A percentile compares a stretch with the other conserved stretches of the same genome.
Conservation (phyloP, 2,888 invertebrate genomes). For the Cerastis rubricosa region DNA sequence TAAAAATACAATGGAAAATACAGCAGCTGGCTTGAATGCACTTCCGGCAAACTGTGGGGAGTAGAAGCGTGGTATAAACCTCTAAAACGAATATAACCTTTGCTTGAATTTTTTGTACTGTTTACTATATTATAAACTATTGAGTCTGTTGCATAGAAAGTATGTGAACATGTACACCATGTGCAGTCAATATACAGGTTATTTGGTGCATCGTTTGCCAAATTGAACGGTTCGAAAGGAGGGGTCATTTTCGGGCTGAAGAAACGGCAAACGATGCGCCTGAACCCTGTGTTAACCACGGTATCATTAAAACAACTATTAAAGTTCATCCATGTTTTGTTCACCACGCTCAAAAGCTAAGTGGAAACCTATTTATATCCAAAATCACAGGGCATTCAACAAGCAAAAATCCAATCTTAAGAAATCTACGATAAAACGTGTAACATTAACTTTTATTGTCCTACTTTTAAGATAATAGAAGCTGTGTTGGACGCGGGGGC, state of each 20-base stretch:
- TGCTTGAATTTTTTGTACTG: neutral
- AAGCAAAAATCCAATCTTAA: neutral
- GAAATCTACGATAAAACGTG: conserved; percentile 31
- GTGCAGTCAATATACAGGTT: neutral
- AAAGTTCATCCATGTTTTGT: conserved; percentile 1
- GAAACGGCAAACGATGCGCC: neutral
- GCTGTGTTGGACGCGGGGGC: conserved; percentile 45
- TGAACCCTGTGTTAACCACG: neutral
- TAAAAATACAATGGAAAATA: neutral
- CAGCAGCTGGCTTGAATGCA: neutral
- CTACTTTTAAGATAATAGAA: conserved; percentile 53
- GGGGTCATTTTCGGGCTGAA: neutral
- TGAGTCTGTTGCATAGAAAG: neutral
- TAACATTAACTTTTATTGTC: conserved; percentile 52
- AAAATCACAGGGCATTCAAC: neutral
- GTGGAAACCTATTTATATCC: neutral
- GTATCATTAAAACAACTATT: neutral
- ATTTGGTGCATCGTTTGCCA: neutral
- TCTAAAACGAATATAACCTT: neutral
- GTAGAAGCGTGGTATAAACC: neutral
- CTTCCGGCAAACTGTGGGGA: neutral
- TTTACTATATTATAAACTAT: neutral
- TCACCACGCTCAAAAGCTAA: neutral
- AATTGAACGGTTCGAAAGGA: neutral
- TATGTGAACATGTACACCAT: neutral